Conservation (phyloP, 2,888 invertebrate species). For the Andrena bicolor region DNA sequence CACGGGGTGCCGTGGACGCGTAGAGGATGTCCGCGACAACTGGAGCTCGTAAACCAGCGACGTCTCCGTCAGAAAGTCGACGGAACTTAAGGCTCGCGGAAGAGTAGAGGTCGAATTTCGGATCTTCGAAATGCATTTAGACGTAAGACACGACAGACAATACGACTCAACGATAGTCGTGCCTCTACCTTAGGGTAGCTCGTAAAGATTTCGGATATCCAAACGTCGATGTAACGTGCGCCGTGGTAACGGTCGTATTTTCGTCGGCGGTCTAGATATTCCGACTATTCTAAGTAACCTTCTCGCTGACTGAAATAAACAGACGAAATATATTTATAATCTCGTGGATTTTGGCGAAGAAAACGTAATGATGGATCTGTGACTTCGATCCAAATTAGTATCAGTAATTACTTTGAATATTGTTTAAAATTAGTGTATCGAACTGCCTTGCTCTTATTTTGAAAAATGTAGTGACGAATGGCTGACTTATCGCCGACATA, state of each 20-base stretch:
- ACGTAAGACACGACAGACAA: conserved; percentile 30
- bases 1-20: conserved; percentile 46
- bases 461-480: neutral
- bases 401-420: neutral
- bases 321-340: no score
- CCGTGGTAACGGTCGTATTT: conserved; percentile 11
- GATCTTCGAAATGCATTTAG: conserved; percentile 52
- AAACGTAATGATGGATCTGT: no score
- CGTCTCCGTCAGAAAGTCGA: conserved; percentile 55
- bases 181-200: neutral
- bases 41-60: conserved; percentile 76
- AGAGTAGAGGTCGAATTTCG: conserved; percentile 26
- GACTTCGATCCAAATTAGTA: no score
- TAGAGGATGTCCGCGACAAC: conserved; percentile 75
- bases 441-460: no score
- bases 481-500: neutral
- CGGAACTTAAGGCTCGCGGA: conserved; percentile 43
- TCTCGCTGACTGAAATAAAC: no score
- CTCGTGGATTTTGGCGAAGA: no score
- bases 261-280: neutral
- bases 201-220: conserved; percentile 30
- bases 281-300: no score
- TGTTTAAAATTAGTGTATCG: neutral
- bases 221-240: neutral
- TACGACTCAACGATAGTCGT: conserved; percentile 14